Base-by-base conservation (phyloP, 2,888 invertebrate genomes). In the Leptinotarsa rubiginosa region DNA sequence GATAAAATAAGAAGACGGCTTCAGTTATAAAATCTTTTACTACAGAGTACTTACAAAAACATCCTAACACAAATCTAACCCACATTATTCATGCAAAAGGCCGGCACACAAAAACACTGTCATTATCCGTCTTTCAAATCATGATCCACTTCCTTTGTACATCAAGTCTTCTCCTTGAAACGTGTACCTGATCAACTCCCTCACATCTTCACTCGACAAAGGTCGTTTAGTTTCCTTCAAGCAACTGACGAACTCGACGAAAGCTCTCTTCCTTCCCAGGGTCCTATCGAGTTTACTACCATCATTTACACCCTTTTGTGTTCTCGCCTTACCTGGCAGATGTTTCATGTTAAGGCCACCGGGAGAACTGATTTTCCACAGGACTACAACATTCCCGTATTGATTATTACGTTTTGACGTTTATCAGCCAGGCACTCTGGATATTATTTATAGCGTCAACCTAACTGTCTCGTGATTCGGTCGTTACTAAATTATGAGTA, bases 401-500 rank as follows among this genome's bases (percentile, higher is more conserved):
- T 41, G 62, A 62, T 62, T 41, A 62, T 62, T 41, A 5, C 13
- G 31, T 41, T 62, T 62, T 62, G 41, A 62, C 7, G 62, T 62
- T 62, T n/a, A 62, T 62, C 62, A 31, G 18, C n/a, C 18, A n/a
- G 62, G 13, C 41, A 62, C 62, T 62, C 20, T 18, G n/a, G 62
- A 41, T 62, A 41, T 62, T 62, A 62, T 62, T 62, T 62, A 10
- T 62, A 62, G 62, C 62, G 41, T 62, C 62, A 62, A 62, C 62
- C 18, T 62, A 31, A 31, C 62, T n/a, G 31, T 15, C 41, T 31
- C 62, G 62, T 31, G 62, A 62, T 62, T 41, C 62, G n/a, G n/a
- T 62, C 62, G 62, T 62, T 31, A 62, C 62, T 62, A n/a, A 62
- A 62, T 62, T 41, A 41, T 62, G 31, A 62, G 31, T 62, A 41